Evolutionary conservation across 2,888 invertebrate genomes (phyloP).

Genomic region (Nemoura dubitans): DNA sequence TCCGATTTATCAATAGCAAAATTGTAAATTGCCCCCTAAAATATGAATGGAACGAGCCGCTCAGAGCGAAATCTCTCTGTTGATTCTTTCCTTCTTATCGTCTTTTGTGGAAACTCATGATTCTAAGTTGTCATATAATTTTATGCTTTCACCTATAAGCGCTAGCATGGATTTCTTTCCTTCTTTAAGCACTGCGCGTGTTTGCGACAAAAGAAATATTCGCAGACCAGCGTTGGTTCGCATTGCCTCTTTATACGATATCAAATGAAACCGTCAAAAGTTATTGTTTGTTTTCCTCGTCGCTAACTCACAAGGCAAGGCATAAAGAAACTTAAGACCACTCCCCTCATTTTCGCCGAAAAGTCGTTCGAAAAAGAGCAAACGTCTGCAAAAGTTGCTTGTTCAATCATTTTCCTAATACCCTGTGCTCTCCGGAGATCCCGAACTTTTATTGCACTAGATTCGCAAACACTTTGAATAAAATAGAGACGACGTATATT

Average conservation of each 20-base stretch:
- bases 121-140: background rate
- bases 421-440: background rate
- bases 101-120: background rate
- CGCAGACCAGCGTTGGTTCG: background rate
- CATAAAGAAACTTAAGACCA: background rate
- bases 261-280: background rate
- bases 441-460: background rate
- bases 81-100: background rate
- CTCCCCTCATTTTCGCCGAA: background rate
- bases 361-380: background rate
- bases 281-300: background rate
- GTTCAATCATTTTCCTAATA: constrained; percentile 3
- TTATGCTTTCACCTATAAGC: background rate
- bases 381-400: background rate
- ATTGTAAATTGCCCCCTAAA: background rate
- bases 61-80: background rate
- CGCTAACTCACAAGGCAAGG: background rate
- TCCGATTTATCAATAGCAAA: background rate
- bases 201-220: background rate
- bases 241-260: background rate
- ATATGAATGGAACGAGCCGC: background rate
- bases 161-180: background rate
- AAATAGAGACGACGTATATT: background rate
- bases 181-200: background rate
- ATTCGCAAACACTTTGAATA: background rate